Base-by-base conservation (phyloP, 2,797 vertebrate genomes). In the Microtus obscurus region DNA sequence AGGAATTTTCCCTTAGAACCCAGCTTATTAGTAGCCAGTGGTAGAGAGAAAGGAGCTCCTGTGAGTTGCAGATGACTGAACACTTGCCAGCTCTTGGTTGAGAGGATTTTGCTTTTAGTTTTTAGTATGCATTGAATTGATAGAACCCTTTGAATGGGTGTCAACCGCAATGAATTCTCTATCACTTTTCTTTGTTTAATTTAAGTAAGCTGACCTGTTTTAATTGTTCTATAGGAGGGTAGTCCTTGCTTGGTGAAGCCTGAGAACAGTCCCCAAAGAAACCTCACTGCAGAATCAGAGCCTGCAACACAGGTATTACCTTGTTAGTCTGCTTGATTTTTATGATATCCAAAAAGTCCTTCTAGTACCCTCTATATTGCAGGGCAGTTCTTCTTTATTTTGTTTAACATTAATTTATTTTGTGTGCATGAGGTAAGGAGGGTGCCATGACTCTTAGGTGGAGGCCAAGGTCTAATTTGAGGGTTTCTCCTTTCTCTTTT, bases 281-380 rank as follows among this genome's bases (percentile, higher is more conserved):
- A 97, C 94, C 95, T 96, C 76, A 95, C 94, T 34, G 59, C 79
- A 92, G 97, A 98, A 95, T 37, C 96, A 93, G 96, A 97, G 61
- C 45, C 76, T 21, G 85, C 43, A 34, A 89, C 97, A 71, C 98
- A 99, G 98, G 98, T 99, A 98, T 76, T 73, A 25, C n/a, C 37
- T 73, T 59, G 6, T 71, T 37, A 51, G 1, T 80, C 34, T 51
- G 1, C 37, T 63, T 77, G 34, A 14, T 69, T 59, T 92, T 45
- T 6, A 76, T 7, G 4, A 56, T 77, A 34, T 61, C 25, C 12
- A 61, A 19, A 94, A 96, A 81, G 5, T 17, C 40, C 16, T 83
- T 73, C 12, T 56, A 34, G 21, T 59, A 23, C n/a, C 13, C 25
- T 21, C 13, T 53, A 17, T 1, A 40, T 86, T 63, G 45, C 6